phyloP scores from a whole-genome alignment of 2,888 invertebrate genomes.

The Agrotis puta region DNA sequence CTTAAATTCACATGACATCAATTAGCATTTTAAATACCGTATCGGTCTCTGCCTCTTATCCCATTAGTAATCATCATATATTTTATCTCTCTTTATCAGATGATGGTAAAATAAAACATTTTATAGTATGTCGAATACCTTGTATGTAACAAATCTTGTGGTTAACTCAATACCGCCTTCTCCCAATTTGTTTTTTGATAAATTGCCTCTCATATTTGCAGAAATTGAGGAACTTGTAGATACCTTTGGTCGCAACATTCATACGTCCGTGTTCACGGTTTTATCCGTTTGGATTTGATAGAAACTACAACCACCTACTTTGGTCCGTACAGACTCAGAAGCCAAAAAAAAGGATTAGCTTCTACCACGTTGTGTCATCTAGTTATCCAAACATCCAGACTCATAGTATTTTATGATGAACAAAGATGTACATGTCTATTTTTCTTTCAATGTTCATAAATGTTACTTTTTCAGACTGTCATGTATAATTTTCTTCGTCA shows the following conservation, averaged over 20 bases:
- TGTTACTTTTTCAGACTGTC: not conserved
- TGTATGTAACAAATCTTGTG: slow-evolving; percentile 34
- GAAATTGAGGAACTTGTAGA: not conserved
- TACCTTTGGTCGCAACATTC: no score
- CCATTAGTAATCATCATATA: slow-evolving; percentile 14
- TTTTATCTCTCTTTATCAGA: slow-evolving; percentile 29
- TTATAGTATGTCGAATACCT: slow-evolving; percentile 28
- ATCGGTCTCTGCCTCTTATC: slow-evolving; percentile 4
- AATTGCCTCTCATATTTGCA: slow-evolving; percentile 4
- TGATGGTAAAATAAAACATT: slow-evolving; percentile 24
- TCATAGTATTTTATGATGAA: not conserved
- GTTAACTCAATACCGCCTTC: slow-evolving; percentile 17
- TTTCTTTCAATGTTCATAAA: no score
- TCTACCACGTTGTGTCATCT: not conserved
- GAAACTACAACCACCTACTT: not conserved
- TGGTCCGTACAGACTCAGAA: no score
- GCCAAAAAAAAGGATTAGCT: not conserved
- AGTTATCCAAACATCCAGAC: not conserved
- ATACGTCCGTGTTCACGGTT: no score
- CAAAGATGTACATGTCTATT: no score
- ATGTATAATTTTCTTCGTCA: not conserved
- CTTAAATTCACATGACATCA: not conserved
- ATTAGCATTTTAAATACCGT: slow-evolving; percentile 21
- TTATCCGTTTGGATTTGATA: not conserved
- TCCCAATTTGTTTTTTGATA: slow-evolving; percentile 22